Evolutionary conservation across 1,140 invertebrate genomes (phyloP).

Genomic region (Acyrthosiphon pisum): DNA sequence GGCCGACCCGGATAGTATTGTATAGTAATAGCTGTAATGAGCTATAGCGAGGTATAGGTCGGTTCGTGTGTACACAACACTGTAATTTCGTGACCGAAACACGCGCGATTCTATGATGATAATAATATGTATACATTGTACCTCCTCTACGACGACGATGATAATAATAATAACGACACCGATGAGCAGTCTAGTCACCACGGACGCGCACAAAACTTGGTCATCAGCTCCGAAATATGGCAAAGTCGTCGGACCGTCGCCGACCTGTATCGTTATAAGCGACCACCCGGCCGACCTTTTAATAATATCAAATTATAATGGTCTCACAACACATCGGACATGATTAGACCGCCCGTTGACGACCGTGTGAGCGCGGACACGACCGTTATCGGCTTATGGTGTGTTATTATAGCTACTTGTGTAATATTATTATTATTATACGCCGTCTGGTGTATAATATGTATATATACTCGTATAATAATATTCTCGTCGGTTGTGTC

Average conservation of each 20-base stretch:
- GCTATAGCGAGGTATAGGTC: neutral
- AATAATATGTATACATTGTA: neutral
- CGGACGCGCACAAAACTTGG: neutral
- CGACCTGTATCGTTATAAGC: too few relatives aligned
- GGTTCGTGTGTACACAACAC: neutral
- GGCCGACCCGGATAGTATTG: neutral
- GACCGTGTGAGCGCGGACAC: neutral
- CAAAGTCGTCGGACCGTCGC: neutral
- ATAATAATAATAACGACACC: neutral
- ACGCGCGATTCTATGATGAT: neutral
- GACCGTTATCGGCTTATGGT: neutral
- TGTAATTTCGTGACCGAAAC: neutral
- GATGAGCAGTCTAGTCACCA: neutral
- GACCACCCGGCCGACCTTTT: neutral
- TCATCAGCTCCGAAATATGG: too few relatives aligned
- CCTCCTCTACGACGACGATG: neutral
- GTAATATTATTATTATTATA: too few relatives aligned
- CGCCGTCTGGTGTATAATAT: neutral
- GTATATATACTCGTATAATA: neutral
- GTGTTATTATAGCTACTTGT: neutral
- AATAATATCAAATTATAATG: neutral
- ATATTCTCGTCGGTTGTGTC: neutral
- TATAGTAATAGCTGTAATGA: neutral
- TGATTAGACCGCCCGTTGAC: neutral
- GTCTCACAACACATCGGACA: neutral